Conservation (phyloP, 53 echinoderm and acorn worm genomes). For the Actinopyga echinites region DNA sequence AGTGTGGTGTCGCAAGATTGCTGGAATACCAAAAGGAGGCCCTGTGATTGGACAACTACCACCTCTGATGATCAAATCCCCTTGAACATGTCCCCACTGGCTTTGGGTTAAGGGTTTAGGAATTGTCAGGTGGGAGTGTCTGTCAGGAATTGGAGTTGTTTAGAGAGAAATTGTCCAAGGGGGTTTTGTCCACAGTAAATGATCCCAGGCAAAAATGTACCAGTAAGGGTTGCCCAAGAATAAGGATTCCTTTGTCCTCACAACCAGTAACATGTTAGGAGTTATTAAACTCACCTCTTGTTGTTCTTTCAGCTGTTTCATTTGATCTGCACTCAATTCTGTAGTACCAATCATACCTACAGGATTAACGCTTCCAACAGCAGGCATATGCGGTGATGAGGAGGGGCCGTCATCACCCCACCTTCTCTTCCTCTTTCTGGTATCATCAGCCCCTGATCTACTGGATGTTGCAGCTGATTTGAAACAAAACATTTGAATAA, state of each 20-base stretch:
- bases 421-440: neutral
- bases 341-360: conserved; percentile 98
- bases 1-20: too few species aligned
- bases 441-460: conserved; percentile 10
- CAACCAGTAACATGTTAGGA: neutral
- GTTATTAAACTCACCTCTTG: conserved; percentile 70
- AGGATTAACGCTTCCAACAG: conserved; percentile 65
- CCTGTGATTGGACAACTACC: too few species aligned
- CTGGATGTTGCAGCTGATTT: conserved; percentile 11
- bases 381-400: conserved; percentile 17
- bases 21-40: too few species aligned
- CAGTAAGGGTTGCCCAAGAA: neutral
- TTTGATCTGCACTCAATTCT: conserved; percentile 81
- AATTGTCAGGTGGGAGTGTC: too few species aligned
- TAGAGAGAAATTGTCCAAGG: too few species aligned
- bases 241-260: neutral
- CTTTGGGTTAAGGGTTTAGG: too few species aligned
- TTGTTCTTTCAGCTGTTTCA: conserved; percentile 93
- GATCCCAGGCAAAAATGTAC: neutral
- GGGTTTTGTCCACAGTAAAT: neutral
- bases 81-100: too few species aligned
- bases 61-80: too few species aligned
- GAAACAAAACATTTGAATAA: too few species aligned
- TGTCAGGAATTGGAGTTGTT: too few species aligned
- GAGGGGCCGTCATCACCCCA: conserved; percentile 20